These are phyloP conservation scores for Pongo pygmaeus DNA, from an alignment of 2,113 vertebrate species.

Conservation along the genomic window DNA sequence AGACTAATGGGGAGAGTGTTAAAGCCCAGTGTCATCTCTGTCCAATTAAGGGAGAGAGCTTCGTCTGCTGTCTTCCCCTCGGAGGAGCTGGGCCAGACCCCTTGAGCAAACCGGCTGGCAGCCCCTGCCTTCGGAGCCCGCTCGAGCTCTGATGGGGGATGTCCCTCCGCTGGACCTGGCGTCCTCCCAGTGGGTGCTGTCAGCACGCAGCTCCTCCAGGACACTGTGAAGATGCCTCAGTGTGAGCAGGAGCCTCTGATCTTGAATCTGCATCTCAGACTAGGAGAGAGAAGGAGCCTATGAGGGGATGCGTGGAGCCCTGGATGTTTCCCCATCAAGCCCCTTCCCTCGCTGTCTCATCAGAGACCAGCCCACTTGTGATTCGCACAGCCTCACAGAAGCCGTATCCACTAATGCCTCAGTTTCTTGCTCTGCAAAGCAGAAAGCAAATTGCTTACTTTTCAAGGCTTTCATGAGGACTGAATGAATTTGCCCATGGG, in stretches of 20 bases:
- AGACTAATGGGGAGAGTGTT: neutral
- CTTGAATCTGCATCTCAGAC: conserved; percentile 92
- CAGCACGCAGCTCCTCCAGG: conserved; percentile 87
- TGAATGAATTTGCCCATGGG: neutral
- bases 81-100: neutral
- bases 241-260: conserved; percentile 88
- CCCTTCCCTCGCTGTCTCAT: neutral
- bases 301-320: neutral
- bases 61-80: conserved; percentile 76
- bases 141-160: conserved; percentile 73
- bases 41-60: conserved; percentile 85
- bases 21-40: neutral
- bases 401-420: neutral
- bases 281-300: conserved; percentile 62
- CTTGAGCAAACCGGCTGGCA: neutral
- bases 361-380: neutral
- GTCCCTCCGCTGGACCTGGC: conserved; percentile 66
- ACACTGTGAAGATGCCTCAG: conserved; percentile 87
- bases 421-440: neutral
- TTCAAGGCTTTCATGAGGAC: neutral
- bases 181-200: conserved; percentile 54
- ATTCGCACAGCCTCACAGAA: neutral
- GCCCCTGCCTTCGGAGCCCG: conserved; percentile 79
- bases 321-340: neutral
- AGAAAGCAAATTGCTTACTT: neutral